Evolutionary conservation across 2,888 invertebrate genomes (phyloP).

Genomic region (Sarcophaga subvicina): DNA sequence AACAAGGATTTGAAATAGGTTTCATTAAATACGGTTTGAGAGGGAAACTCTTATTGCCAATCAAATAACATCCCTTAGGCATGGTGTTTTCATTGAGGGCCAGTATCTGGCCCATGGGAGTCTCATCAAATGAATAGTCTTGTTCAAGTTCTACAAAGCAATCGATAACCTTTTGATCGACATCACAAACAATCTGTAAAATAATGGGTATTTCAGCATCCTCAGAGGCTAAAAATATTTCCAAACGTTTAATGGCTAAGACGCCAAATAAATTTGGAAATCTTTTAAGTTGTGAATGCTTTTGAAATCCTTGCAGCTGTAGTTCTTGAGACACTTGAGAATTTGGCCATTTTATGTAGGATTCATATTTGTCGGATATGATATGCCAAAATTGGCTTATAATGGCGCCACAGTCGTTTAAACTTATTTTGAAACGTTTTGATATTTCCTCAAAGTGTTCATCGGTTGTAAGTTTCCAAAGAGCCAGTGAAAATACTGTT

Average conservation of each 20-base stretch:
- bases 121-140: constrained; percentile 77
- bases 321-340: constrained; percentile 74
- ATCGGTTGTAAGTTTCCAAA: constrained; percentile 80
- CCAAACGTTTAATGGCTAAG: constrained; percentile 77
- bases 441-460: constrained; percentile 81
- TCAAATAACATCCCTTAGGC: constrained; percentile 77
- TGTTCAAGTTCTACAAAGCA: constrained; percentile 79
- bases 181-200: constrained; percentile 79
- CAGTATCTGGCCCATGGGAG: constrained; percentile 79
- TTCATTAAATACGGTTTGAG: constrained; percentile 78
- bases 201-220: constrained; percentile 79
- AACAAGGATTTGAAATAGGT: constrained; percentile 76
- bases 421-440: constrained; percentile 77
- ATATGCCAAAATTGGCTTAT: constrained; percentile 79
- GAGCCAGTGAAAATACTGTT: constrained; percentile 77
- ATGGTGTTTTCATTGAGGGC: constrained; percentile 76
- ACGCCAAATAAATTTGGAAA: constrained; percentile 78
- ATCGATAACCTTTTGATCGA: constrained; percentile 78
- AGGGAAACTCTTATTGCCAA: constrained; percentile 78
- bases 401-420: constrained; percentile 76
- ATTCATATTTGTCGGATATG: constrained; percentile 78
- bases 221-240: constrained; percentile 78
- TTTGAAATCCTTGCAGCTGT: constrained; percentile 74
- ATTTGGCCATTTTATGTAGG: constrained; percentile 80
- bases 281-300: constrained; percentile 70